phyloP scores from a whole-genome alignment of 2,888 invertebrate genomes.

The Phrixothrix hirtus region DNA sequence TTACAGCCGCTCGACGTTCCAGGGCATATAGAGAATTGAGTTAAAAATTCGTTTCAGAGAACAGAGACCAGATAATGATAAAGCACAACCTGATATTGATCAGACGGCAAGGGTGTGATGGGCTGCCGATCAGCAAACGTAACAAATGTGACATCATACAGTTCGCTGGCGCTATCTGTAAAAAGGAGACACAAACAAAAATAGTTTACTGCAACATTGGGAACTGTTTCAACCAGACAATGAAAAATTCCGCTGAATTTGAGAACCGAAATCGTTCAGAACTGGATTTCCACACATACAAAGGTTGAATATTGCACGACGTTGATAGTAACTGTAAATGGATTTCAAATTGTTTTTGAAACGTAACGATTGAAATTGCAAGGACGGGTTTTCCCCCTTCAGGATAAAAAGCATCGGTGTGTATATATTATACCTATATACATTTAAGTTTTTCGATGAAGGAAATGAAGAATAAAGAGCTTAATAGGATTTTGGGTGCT shows the following conservation, averaged over 20 bases:
- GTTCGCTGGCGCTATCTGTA: constrained; percentile 43
- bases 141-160: constrained; percentile 46
- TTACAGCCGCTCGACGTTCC: too few species aligned
- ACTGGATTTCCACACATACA: constrained; percentile 34
- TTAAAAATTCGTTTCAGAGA: constrained; percentile 28
- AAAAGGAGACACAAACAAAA: constrained; percentile 39
- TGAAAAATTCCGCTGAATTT: constrained; percentile 42
- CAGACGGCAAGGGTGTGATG: constrained; percentile 37
- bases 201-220: constrained; percentile 39
- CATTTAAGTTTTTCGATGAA: constrained; percentile 6
- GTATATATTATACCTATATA: background rate
- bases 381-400: constrained; percentile 15
- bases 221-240: constrained; percentile 39
- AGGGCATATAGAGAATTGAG: too few species aligned
- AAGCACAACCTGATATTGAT: constrained; percentile 42
- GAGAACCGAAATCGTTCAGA: constrained; percentile 38
- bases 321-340: constrained; percentile 34
- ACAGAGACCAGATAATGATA: constrained; percentile 36
- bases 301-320: constrained; percentile 35
- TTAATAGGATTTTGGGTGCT: constrained; percentile 20
- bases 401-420: constrained; percentile 6
- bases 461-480: constrained; percentile 22
- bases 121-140: constrained; percentile 44
- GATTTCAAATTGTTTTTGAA: constrained; percentile 36
- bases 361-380: constrained; percentile 24